Conservation (phyloP, 2,113 vertebrate genomes). For the Cryptomyrus ogoouensis region DNA sequence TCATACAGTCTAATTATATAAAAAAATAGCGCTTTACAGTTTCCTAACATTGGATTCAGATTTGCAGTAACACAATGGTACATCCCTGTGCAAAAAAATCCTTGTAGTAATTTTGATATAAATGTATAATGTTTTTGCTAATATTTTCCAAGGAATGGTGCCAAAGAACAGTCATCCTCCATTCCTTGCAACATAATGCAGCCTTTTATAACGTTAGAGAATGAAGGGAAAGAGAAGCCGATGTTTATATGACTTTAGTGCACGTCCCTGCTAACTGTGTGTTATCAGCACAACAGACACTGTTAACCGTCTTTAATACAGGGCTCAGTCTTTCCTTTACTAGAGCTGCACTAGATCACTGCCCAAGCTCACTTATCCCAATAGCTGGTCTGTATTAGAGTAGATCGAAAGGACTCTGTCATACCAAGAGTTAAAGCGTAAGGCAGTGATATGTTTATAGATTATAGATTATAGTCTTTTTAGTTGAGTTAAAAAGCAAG, state of each 20-base stretch:
- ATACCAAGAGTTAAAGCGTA: background rate
- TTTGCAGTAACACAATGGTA: background rate
- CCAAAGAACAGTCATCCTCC: slow-evolving; percentile 42
- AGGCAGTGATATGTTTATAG: background rate
- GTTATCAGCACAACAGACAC: background rate
- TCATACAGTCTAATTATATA: background rate
- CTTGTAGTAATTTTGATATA: slow-evolving; percentile 51
- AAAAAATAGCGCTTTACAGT: background rate
- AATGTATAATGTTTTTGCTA: slow-evolving; percentile 55
- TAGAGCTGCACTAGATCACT: background rate
- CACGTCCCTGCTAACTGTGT: background rate
- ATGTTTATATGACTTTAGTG: background rate
- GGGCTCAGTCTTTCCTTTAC: background rate
- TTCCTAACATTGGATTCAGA: background rate
- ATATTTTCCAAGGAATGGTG: slow-evolving; percentile 59
- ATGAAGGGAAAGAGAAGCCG: background rate
- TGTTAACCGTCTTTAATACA: background rate
- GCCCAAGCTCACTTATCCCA: background rate
- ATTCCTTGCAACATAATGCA: slow-evolving; percentile 10
- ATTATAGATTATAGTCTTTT: background rate
- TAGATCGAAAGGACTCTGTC: background rate
- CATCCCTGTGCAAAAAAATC: slow-evolving; percentile 8
- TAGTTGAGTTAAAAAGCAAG: background rate
- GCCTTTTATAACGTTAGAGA: slow-evolving; percentile 48
- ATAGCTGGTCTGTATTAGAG: background rate